phyloP scores from a whole-genome alignment of 2,888 invertebrate genomes.

The Ligdia adustata region DNA sequence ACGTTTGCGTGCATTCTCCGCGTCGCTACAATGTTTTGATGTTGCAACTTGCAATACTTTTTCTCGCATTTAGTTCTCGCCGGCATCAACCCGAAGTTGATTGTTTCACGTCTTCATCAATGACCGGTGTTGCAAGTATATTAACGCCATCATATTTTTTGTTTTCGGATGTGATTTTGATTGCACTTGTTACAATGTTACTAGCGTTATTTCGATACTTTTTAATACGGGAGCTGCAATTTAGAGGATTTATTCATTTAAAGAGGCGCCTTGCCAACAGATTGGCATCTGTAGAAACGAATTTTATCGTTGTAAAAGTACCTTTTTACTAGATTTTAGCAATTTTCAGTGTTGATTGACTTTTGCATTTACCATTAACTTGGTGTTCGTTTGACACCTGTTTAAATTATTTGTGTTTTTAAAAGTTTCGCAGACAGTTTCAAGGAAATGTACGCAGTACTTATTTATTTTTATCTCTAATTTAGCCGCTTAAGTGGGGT shows the following conservation, averaged over 20 bases:
- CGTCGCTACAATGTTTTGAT: conserved; percentile 42
- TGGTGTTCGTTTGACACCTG: conserved; percentile 11
- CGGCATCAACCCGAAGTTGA: conserved; percentile 10
- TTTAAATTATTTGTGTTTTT: conserved; percentile 18
- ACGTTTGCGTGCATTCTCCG: conserved; percentile 50
- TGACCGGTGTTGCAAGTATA: conserved; percentile 1
- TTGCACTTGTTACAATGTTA: conserved; percentile 5
- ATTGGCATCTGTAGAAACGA: conserved; percentile 5
- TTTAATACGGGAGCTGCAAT: conserved; percentile 4
- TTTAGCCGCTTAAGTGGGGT: conserved; percentile 20
- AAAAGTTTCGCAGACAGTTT: conserved; percentile 20
- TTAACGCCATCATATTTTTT: not conserved
- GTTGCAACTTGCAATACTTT: conserved; percentile 31
- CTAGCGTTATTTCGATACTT: not conserved
- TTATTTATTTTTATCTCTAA: conserved; percentile 23
- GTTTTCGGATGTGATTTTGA: not conserved
- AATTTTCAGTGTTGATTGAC: conserved; percentile 17
- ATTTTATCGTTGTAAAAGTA: conserved; percentile 8
- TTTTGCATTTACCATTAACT: conserved; percentile 14
- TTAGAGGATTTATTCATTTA: conserved; percentile 13
- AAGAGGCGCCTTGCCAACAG: conserved; percentile 8
- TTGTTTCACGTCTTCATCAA: conserved; percentile 21
- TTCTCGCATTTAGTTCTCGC: conserved; percentile 25
- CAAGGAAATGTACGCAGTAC: conserved; percentile 2
- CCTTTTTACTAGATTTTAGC: conserved; percentile 11